Base-by-base conservation (phyloP, 2,113 vertebrate genomes). In the Amazona vittata region DNA sequence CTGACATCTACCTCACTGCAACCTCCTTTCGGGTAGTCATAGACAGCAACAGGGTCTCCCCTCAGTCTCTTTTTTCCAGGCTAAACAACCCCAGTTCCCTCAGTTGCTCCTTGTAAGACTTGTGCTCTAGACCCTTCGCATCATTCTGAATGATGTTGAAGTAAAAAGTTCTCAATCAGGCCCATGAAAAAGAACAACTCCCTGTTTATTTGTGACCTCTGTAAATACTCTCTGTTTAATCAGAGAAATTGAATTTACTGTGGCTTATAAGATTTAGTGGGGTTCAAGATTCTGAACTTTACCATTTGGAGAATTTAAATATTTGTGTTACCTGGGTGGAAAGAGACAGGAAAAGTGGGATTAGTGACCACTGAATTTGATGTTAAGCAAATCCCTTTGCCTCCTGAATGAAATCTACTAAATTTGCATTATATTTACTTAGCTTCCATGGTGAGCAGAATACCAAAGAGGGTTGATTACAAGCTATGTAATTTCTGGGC, bases 201-300 rank as follows among this genome's bases (percentile, higher is more conserved):
- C 2, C 14, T 75, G 12, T 90, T 70, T 95, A 49, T 92, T 93
- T 92, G 80, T 90, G 63, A 57, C 79, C 75, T 94, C 93, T 64
- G 39, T 87, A 90, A 96, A 94, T 76, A 81, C 16, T 57, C 44
- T 67, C 35, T 92, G 8, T 97, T 96, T 95, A 94, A 89, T 93
- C 86, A 85, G 47, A 91, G 44, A 93, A 94, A 95, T 86, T 50
- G 85, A 92, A 95, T 97, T 95, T 92, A 35, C 70, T 95, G 92
- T 85, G 59, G 29, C 65, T 95, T 90, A 55, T 60, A 89, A 96
- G 85, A 92, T 93, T 96, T 89, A 86, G 65, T 15, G 55, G n/a
- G 70, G 26, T 80, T 97, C 53, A 94, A 90, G 84, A 88, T 86
- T 47, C 79, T 94, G 92, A 94, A 92, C 81, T 93, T 93, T 89